Conservation (phyloP, 2,888 invertebrate genomes). For the Machimus atricapillus region DNA sequence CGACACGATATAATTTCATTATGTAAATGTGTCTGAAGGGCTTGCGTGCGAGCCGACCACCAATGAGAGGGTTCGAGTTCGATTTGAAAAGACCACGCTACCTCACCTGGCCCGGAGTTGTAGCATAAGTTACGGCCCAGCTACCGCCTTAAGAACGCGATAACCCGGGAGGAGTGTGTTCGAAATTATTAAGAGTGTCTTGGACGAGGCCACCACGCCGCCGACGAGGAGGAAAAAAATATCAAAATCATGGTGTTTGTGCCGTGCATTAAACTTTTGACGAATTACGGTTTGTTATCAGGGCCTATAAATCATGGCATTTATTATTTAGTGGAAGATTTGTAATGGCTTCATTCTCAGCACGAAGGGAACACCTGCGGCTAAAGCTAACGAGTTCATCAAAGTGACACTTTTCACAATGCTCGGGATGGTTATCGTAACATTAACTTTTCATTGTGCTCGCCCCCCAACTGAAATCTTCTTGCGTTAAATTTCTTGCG, state of each 20-base stretch:
- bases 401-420: slow-evolving; percentile 43
- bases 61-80: slow-evolving; percentile 1
- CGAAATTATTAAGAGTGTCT: not conserved
- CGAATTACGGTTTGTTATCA: slow-evolving; percentile 45
- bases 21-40: slow-evolving; percentile 44
- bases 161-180: slow-evolving; percentile 3
- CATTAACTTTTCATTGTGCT: slow-evolving; percentile 10
- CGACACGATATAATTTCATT: slow-evolving; percentile 47
- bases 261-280: slow-evolving; percentile 38
- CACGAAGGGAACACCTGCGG: slow-evolving; percentile 41
- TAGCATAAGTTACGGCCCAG: slow-evolving; percentile 14
- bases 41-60: slow-evolving; percentile 14
- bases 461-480: not conserved
- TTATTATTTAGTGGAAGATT: slow-evolving; percentile 46
- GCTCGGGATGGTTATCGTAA: not conserved
- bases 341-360: slow-evolving; percentile 45
- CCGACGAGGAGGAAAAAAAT: not conserved
- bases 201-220: not conserved
- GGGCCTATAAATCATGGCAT: slow-evolving; percentile 46
- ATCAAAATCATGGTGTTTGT: slow-evolving; percentile 34
- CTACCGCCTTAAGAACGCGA: slow-evolving; percentile 31
- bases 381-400: slow-evolving; percentile 43
- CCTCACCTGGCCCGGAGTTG: not conserved
- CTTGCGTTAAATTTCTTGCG: not conserved
- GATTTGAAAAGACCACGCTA: slow-evolving; percentile 9